A percentile compares a stretch with the other conserved stretches of the same genome.
These are phyloP conservation scores for Pentamera pediparva DNA, from an alignment of 53 echinoderm and acorn worm genomes.

Conservation along the genomic window DNA sequence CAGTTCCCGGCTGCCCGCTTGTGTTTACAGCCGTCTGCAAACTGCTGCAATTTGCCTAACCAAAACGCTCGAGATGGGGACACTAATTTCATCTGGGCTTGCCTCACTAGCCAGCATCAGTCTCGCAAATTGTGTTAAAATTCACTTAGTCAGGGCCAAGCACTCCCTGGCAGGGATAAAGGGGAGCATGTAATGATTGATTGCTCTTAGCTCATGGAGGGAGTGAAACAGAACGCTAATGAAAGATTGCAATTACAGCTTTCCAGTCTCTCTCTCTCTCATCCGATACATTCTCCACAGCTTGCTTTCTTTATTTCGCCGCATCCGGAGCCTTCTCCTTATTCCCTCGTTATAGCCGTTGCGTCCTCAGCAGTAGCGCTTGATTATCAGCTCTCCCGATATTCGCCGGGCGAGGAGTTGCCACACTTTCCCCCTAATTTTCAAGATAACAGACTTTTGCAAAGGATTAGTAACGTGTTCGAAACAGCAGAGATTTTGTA, in stretches of 20 bases:
- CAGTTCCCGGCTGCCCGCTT: constrained; percentile 33
- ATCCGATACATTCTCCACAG: constrained; percentile 34
- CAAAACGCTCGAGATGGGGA: constrained; percentile 35
- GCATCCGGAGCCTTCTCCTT: not conserved
- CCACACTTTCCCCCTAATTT: no score
- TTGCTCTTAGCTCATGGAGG: constrained; percentile 38
- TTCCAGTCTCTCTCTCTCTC: constrained; percentile 38
- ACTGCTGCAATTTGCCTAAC: constrained; percentile 37
- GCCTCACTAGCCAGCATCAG: constrained; percentile 38
- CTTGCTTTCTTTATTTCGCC: not conserved
- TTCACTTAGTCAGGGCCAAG: constrained; percentile 45
- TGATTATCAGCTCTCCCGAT: no score
- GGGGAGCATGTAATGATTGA: constrained; percentile 38
- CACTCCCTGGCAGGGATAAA: constrained; percentile 14
- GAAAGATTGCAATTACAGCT: constrained; percentile 43
- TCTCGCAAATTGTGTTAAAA: constrained; percentile 42
- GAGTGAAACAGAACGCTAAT: constrained; percentile 44
- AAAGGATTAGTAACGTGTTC: no score
- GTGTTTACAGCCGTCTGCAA: constrained; percentile 41
- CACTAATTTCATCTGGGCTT: constrained; percentile 45
- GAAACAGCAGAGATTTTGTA: no score
- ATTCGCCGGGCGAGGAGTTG: no score
- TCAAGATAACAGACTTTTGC: no score
- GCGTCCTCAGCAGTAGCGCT: constrained; percentile 12
- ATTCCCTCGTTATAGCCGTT: constrained; percentile 33